Evolutionary conservation across 2,797 vertebrate genomes (phyloP).

Genomic region (Ctenopoma multispine): DNA sequence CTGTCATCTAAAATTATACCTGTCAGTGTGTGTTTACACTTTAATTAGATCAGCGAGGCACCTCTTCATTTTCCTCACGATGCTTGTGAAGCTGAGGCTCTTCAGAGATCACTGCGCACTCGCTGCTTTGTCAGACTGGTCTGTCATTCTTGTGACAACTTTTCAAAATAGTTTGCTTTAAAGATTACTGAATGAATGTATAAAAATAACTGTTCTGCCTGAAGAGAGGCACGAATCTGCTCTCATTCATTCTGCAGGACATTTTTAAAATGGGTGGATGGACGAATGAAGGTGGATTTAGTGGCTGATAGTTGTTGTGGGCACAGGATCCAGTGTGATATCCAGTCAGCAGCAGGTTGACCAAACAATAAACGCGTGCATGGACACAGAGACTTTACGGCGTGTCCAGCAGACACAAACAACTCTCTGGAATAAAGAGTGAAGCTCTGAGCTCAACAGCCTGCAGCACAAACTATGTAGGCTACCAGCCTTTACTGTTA

Average conservation of each 20-base stretch:
- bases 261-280: constrained; percentile 1
- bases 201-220: constrained; percentile 41
- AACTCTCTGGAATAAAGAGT: constrained; percentile 28
- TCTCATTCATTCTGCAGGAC: not conserved
- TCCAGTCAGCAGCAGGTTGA: no score
- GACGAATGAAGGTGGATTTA: no score
- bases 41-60: constrained; percentile 33
- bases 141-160: constrained; percentile 41
- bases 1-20: constrained; percentile 25
- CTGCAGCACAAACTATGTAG: no score
- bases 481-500: not conserved
- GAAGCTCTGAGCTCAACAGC: not conserved
- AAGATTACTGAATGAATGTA: constrained; percentile 25
- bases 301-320: no score
- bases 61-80: constrained; percentile 33
- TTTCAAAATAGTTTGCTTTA: constrained; percentile 55
- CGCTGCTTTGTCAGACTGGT: not conserved
- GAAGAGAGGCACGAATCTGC: not conserved
- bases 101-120: constrained; percentile 31
- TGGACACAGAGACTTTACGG: no score
- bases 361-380: no score
- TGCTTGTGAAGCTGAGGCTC: constrained; percentile 22
- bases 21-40: constrained; percentile 16
- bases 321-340: no score
- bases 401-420: constrained; percentile 45